A percentile compares a stretch with the other conserved stretches of the same genome.
phyloP scores from a whole-genome alignment of 2,113 vertebrate species.

The Microtus ochrogaster region DNA sequence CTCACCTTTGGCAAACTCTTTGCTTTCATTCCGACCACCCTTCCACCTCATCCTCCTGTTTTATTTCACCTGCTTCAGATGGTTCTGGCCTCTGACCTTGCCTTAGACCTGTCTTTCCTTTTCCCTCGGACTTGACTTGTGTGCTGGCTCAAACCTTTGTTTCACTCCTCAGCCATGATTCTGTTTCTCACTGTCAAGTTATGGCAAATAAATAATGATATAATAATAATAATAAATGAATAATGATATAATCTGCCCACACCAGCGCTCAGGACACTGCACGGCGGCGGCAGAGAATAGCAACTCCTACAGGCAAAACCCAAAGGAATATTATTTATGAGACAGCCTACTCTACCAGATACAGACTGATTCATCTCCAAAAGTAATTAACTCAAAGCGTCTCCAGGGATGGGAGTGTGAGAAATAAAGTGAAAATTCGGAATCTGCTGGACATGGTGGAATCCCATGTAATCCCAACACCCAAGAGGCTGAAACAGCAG shows the following conservation, averaged over 20 bases:
- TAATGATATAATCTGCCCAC: neutral
- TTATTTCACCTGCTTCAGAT: neutral
- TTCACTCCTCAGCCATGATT: neutral
- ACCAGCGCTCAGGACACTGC: neutral
- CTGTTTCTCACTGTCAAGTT: neutral
- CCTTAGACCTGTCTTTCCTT: neutral
- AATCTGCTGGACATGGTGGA: neutral
- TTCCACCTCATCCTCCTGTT: neutral
- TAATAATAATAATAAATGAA: neutral
- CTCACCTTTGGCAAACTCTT: neutral
- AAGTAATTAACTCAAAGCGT: neutral
- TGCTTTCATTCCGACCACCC: neutral
- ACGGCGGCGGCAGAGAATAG: rapidly evolving
- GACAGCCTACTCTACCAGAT: neutral
- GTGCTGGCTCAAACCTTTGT: neutral
- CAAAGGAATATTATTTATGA: neutral
- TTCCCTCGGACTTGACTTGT: neutral
- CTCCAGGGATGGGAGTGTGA: neutral
- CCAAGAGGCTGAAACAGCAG: neutral
- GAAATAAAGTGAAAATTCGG: neutral
- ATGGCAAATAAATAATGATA: neutral
- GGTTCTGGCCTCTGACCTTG: neutral
- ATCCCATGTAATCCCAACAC: neutral
- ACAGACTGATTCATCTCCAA: neutral
- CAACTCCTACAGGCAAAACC: neutral